Base-by-base conservation (phyloP, 2,113 vertebrate genomes). In the Hippopotamus amphibius region DNA sequence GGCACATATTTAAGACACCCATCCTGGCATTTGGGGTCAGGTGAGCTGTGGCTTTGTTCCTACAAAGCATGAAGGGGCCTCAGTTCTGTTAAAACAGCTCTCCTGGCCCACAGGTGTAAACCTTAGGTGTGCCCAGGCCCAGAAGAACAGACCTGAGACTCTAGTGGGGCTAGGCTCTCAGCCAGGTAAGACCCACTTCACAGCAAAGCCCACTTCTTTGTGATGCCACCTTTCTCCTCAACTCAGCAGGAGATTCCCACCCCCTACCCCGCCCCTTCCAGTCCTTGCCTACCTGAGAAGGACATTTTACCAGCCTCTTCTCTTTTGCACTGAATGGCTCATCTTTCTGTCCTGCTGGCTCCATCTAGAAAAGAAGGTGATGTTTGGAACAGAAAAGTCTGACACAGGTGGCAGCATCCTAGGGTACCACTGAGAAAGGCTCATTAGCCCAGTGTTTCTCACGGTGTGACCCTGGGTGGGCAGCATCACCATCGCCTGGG, bases 241-340 rank as follows among this genome's bases (percentile, higher is more conserved):
- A 21, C 68, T 72, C 80, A 61, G 22, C 5, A 63, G 30, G 33
- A 17, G 43, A 41, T 30, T 1, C 16, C 33, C 26, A 30, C 24
- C 9, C 6, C 5, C 12, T 4, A 14, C 22, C 16, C 30, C 4
- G 3, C 17, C 6, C 10, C 68, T 30, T 15, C 15, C 22, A 57
- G n/a, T 3, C 33, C 53, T 61, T 50, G 59, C 97, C 79, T 97
- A 99, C 99, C 99, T 98, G 94, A 69, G 98, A 97, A 2, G 99
- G 98, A 95, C 99, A 98, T 12, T 82, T 95, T 19, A 99, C 10
- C 2, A 80, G 24, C 95, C 13, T 13, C 59, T 4, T 48, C 69
- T 98, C 41, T 59, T 41, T 43, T 48, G 71, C 50, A 50, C 81
- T 3, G 0, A 98, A 88, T 24, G 83, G 74, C 82, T 98, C 91